A percentile compares a stretch with the other conserved stretches of the same genome.
Evolutionary conservation across 2,113 vertebrate genomes (phyloP).

Genomic region (Tylochromis polylepis): DNA sequence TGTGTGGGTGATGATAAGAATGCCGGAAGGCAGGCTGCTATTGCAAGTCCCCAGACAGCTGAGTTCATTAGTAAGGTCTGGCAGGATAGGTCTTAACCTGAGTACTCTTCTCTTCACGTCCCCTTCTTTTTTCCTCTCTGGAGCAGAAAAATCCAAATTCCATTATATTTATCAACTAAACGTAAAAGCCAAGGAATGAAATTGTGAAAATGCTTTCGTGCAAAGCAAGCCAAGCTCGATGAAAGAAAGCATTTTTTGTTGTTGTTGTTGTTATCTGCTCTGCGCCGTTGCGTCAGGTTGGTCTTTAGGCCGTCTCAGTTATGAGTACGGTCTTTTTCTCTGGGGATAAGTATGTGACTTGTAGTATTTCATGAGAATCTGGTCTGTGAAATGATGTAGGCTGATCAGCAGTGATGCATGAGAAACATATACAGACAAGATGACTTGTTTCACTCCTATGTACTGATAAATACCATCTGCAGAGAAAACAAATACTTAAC

Average conservation of each 20-base stretch:
- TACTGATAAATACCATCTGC: conserved; percentile 47
- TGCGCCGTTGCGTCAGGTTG: background rate
- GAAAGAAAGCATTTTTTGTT: background rate
- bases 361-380: conserved; percentile 15
- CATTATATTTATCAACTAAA: conserved; percentile 42
- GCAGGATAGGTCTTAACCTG: conserved; percentile 32
- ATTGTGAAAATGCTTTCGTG: background rate
- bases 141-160: conserved; percentile 35
- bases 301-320: background rate
- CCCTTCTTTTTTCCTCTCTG: background rate
- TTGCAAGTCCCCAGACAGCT: conserved; percentile 49
- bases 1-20: conserved; percentile 63
- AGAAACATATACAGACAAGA: conserved; percentile 7
- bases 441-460: conserved; percentile 13
- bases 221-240: background rate
- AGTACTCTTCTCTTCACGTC: conserved; percentile 23
- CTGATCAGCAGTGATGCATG: conserved; percentile 39
- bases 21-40: conserved; percentile 51
- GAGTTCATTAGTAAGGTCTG: conserved; percentile 59
- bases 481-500: conserved; percentile 1
- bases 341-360: background rate
- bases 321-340: background rate
- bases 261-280: background rate
- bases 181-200: conserved; percentile 28
- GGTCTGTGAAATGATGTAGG: background rate